These are phyloP conservation scores for Linurgus olivaceus DNA, from an alignment of 2,797 vertebrate species.

Conservation along the genomic window DNA sequence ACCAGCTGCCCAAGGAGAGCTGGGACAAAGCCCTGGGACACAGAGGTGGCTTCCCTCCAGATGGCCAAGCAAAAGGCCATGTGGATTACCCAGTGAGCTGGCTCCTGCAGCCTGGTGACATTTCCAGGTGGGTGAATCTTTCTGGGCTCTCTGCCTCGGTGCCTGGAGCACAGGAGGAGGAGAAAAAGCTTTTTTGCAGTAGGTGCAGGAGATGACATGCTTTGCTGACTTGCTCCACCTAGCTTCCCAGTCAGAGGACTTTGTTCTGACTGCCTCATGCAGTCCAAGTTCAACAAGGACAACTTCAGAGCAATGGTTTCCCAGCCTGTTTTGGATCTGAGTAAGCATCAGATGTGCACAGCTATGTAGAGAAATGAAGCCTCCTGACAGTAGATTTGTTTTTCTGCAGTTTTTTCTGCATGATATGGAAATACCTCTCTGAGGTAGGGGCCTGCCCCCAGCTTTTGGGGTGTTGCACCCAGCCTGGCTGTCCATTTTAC, in stretches of 20 bases:
- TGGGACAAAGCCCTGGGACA: neutral
- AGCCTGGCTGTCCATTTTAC: neutral
- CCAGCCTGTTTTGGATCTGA: neutral
- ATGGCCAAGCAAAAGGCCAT: neutral
- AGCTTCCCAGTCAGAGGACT: neutral
- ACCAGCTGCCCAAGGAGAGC: neutral
- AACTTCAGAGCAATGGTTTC: neutral
- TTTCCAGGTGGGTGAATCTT: neutral
- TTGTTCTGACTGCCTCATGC: neutral
- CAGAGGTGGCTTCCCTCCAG: neutral
- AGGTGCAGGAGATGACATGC: rapidly evolving
- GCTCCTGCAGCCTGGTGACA: neutral
- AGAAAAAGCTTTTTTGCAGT: rapidly evolving
- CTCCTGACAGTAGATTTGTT: neutral
- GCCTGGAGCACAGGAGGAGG: neutral
- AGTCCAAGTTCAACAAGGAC: neutral
- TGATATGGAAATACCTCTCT: rapidly evolving
- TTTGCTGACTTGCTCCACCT: neutral
- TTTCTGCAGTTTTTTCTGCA: neutral
- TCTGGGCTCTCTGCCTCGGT: neutral
- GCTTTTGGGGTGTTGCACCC: neutral
- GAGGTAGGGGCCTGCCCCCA: neutral
- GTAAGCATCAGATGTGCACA: neutral
- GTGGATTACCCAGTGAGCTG: neutral
- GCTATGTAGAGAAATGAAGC: neutral